phyloP scores from a whole-genome alignment of 2,113 vertebrate species.

The Hypanus sabinus region DNA sequence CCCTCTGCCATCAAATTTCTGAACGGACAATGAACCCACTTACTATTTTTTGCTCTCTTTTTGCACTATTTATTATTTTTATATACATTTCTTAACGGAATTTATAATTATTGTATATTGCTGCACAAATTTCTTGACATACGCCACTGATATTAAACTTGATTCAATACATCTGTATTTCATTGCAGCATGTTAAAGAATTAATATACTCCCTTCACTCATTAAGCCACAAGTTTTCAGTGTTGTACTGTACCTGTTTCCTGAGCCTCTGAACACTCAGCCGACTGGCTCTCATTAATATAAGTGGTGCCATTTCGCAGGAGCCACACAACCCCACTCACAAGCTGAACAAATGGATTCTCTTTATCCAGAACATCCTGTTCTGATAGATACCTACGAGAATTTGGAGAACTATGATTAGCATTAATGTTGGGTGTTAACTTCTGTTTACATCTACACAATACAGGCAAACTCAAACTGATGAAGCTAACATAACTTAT shows the following conservation, averaged over 20 bases:
- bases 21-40: too few relatives aligned
- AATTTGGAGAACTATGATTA: slow-evolving; percentile 32
- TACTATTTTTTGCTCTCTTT: too few relatives aligned
- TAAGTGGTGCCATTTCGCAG: slow-evolving; percentile 74
- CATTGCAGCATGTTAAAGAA: not conserved
- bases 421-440: not conserved
- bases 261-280: slow-evolving; percentile 71
- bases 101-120: too few relatives aligned
- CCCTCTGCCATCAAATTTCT: too few relatives aligned
- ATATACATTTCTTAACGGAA: too few relatives aligned
- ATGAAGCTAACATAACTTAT: not conserved
- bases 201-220: not conserved
- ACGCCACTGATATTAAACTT: too few relatives aligned
- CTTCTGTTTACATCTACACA: not conserved
- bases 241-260: slow-evolving; percentile 65
- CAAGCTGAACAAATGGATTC: slow-evolving; percentile 84
- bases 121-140: not conserved
- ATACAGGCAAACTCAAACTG: not conserved
- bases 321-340: slow-evolving; percentile 88
- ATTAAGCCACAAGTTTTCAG: not conserved
- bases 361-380: slow-evolving; percentile 69
- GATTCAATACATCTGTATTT: not conserved
- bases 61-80: too few relatives aligned
- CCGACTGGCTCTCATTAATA: slow-evolving; percentile 63
- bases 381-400: slow-evolving; percentile 77